Percentiles rank a stretch among this genome's conserved stretches.
Conservation (phyloP, 2,797 vertebrate genomes). For the Ataeniobius toweri region DNA sequence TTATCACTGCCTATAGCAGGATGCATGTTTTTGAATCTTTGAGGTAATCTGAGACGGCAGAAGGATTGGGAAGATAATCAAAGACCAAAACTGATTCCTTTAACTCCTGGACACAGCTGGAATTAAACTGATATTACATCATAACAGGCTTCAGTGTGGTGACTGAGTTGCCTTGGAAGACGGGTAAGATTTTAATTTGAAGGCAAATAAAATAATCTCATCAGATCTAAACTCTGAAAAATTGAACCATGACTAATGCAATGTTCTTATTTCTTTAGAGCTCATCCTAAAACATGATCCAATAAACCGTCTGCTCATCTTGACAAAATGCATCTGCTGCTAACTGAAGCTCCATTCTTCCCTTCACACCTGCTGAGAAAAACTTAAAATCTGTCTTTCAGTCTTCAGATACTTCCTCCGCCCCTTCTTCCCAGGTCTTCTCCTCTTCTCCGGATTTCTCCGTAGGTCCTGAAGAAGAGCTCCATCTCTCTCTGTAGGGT, state of each 20-base stretch:
- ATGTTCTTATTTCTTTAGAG: not conserved
- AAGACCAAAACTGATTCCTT: not conserved
- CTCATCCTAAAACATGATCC: too few species aligned
- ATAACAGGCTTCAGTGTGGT: not conserved
- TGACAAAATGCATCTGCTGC: not conserved
- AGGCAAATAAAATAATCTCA: not conserved
- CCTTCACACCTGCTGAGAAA: not conserved
- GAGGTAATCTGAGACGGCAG: not conserved
- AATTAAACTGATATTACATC: not conserved
- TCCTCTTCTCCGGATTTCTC: constrained; percentile 63
- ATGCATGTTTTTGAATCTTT: not conserved
- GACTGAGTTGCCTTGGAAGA: not conserved
- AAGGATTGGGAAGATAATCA: too few species aligned
- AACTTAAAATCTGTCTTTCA: not conserved
- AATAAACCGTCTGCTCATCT: not conserved
- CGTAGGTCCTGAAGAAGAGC: constrained; percentile 79
- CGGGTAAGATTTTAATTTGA: too few species aligned
- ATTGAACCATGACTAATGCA: not conserved
- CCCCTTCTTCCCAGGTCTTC: constrained; percentile 9
- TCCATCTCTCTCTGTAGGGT: constrained; percentile 82
- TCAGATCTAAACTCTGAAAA: not conserved
- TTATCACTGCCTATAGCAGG: too few species aligned
- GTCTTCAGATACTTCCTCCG: constrained; percentile 70
- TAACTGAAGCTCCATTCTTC: not conserved
- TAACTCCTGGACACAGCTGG: not conserved